Evolutionary conservation across 2,888 invertebrate genomes (phyloP).

Genomic region (Cylindroiulus punctatus): DNA sequence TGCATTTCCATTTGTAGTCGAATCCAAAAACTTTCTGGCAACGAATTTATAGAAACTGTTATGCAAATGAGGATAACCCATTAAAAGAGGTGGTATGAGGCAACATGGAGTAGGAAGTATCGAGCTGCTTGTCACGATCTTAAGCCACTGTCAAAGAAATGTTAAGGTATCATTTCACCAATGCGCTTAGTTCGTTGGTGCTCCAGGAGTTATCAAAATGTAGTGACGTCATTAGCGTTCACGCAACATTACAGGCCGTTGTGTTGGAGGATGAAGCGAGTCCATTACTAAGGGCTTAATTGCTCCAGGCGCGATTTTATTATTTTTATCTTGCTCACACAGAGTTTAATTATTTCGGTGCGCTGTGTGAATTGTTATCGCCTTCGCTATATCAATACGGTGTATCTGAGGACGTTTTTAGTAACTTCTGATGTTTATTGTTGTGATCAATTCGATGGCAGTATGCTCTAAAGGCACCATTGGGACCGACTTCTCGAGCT

Average conservation of each 20-base stretch:
- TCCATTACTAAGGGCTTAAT: not conserved
- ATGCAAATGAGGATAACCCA: not conserved
- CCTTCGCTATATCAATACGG: not conserved
- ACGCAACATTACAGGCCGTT: not conserved
- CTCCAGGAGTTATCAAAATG: not conserved
- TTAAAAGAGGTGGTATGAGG: not conserved
- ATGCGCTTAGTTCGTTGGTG: not conserved
- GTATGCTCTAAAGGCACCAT: constrained; percentile 17
- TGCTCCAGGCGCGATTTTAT: not conserved
- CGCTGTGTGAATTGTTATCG: not conserved
- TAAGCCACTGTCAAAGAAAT: not conserved
- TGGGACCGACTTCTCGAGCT: constrained; percentile 1
- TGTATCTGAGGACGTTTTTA: constrained; percentile 24
- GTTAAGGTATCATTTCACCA: not conserved
- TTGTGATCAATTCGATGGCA: constrained; percentile 22
- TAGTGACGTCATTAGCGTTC: not conserved
- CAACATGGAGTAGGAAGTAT: not conserved
- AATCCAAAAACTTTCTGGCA: not conserved
- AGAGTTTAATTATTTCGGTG: constrained; percentile 12
- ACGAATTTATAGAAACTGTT: not conserved
- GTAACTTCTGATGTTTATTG: not conserved
- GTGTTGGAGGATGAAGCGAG: not conserved
- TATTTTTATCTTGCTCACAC: constrained; percentile 45
- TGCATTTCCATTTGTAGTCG: not conserved
- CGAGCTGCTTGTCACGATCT: not conserved